Conservation (phyloP, 2,113 vertebrate genomes). For the Eonycteris spelaea region DNA sequence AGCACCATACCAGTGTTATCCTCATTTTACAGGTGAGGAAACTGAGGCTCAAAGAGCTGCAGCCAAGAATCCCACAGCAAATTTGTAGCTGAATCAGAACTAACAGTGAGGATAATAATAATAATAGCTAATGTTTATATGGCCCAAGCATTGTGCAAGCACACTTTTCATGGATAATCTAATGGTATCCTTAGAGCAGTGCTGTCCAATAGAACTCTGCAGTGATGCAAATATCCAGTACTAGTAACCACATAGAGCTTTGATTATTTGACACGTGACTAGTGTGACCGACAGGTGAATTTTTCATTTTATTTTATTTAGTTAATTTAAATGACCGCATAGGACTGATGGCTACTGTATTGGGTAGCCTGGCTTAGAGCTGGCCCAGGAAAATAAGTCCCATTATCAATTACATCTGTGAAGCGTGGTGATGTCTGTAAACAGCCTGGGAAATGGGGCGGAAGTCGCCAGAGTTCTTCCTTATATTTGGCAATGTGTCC, state of each 20-base stretch:
- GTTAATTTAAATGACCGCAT: neutral
- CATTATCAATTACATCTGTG: neutral
- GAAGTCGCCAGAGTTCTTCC: neutral
- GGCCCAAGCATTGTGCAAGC: neutral
- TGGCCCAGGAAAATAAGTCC: neutral
- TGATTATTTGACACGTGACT: neutral
- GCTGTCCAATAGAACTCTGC: neutral
- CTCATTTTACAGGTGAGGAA: neutral
- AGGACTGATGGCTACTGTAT: neutral
- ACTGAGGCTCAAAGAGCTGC: neutral
- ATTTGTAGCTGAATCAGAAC: neutral
- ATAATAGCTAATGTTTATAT: fast-evolving
- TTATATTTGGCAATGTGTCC: neutral
- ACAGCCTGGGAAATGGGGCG: neutral
- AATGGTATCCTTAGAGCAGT: no score
- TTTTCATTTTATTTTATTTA: neutral
- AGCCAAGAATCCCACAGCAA: neutral
- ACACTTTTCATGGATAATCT: no score
- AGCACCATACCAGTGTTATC: neutral
- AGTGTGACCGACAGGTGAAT: neutral
- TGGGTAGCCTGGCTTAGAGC: neutral
- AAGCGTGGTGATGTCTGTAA: fast-evolving
- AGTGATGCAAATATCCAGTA: neutral
- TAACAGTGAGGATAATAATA: neutral
- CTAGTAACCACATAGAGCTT: neutral